Evolutionary conservation across 2,797 vertebrate genomes (phyloP), one percentile per base, ranked within the genome.

Genomic region (Hafferia zeledoni): DNA sequence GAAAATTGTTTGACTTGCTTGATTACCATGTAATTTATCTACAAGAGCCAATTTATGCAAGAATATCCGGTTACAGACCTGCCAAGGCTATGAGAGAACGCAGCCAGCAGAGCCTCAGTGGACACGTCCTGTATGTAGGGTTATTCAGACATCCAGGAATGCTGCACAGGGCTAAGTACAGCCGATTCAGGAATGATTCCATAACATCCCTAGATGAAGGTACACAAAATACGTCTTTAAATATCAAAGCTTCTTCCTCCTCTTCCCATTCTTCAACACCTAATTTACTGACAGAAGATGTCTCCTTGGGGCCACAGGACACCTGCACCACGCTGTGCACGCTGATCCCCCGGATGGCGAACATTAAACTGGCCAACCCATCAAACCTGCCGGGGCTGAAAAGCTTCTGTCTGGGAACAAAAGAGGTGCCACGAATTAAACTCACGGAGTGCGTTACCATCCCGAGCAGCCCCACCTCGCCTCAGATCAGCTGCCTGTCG

Each of bases 131-230:
- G 90, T 97, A 97, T 94, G 98, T 98, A 96, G 98, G 97, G 91
- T 89, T 98, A 47, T 95, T 97, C 70, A 96, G 96, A 96, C 97
- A 98, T 95, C 97, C 98, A 98, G 98, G 98, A 93, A 99, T 99
- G 99, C 98, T 99, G 98, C 98, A 99, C 97, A 98, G 99, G 94
- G 98, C 98, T 85, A 99, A 99, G 96, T 99, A 99, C 98, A 99
- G 98, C 91, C 98, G 99, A 72, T 98, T 99, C 96, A 98, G 98
- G 94, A 98, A 99, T 79, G 99, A 99, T 94, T 98, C 99, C 0
- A 90, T 98, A 94, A 98, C 98, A 33, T 98, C 99, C 55, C 94
- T 98, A 93, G 99, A 99, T 43, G 99, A 99, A 87, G 95, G 96
- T 43, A 93, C 97, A 9, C 96, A 96, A 41, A 98, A 95, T 75